Base-by-base conservation (phyloP, 2,113 vertebrate species). In the Dolichallabes microphthalmus region DNA sequence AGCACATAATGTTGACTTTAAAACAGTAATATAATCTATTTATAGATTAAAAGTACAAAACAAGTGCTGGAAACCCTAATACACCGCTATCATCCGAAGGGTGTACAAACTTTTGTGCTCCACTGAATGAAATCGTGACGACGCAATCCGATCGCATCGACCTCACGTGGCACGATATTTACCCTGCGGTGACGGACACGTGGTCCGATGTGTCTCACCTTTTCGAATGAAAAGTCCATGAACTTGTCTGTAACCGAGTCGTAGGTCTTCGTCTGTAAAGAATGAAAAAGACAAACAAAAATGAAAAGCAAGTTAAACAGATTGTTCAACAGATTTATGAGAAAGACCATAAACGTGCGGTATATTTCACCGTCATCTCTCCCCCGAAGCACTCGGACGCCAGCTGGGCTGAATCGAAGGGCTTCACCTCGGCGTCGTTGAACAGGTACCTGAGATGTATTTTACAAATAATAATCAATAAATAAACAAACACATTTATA, bases 211-310 rank as follows among this genome's bases (percentile, higher is more conserved):
- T 1, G 45, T 45, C 84, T 90, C 35, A 99, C 98, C 97, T 99
- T 99, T 96, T 99, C 98, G 93, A 99, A 99, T 83, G 98, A 99
- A 93, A 99, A 99, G 92, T 99, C 98, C 98, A 99, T 99, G 90
- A 99, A 99, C 91, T 99, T 99, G 94, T 99, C 98, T 1, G 98
- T 99, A 85, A 99, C 98, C 2, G 98, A 99, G 94, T 99, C 98
- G 0, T 99, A 99, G 2, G 98, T 99, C 94, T 99, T 99, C 6
- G 98, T 99, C 98, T 99, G 93, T 82, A 93, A 88, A 61, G 80
- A 93, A 87, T 52, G 79, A 90, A 73, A 86, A 73, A 45, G 7
- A 82, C 8, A 6, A 63, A 9, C 25, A 13, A 55, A 4, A 20
- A 7, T 11, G 13, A n/a, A 1, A 3, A 61, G n/a, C 7, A 19